Percentiles rank a stretch among this genome's conserved stretches.
These are phyloP conservation scores for Dryadula phaetusa DNA, from an alignment of 2,888 invertebrate species.

Conservation along the genomic window DNA sequence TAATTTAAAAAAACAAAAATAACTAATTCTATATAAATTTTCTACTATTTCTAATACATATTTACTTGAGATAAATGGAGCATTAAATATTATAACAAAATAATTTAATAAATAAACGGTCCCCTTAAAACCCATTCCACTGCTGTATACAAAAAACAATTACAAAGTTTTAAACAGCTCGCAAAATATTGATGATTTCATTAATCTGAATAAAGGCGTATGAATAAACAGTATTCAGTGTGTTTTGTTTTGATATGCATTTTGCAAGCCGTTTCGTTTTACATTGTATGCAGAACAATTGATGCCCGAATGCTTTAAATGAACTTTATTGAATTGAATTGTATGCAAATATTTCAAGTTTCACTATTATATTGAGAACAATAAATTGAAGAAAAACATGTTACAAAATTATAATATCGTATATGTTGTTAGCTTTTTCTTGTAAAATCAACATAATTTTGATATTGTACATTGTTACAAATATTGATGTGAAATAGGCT, in stretches of 20 bases:
- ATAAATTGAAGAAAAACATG: neutral
- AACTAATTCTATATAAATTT: no score
- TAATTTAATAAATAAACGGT: no score
- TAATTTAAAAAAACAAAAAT: no score
- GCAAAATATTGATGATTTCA: constrained; percentile 22
- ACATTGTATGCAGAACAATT: constrained; percentile 20
- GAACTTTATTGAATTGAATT: constrained; percentile 19
- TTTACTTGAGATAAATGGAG: no score
- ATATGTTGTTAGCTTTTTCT: neutral
- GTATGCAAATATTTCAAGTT: constrained; percentile 10
- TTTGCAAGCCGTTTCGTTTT: constrained; percentile 23
- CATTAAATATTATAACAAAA: no score
- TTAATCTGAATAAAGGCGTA: constrained; percentile 24
- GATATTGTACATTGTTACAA: neutral
- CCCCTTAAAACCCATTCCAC: neutral
- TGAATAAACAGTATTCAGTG: constrained; percentile 17
- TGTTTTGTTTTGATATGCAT: constrained; percentile 22
- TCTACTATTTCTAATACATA: no score
- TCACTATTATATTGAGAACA: constrained; percentile 8
- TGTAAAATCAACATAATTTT: neutral
- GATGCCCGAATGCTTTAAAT: constrained; percentile 22
- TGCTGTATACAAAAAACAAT: neutral
- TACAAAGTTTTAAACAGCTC: constrained; percentile 8
- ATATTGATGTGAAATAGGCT: no score
- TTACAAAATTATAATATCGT: neutral